phyloP scores from a whole-genome alignment of 2,113 vertebrate species.

The Tragulus kanchil region DNA sequence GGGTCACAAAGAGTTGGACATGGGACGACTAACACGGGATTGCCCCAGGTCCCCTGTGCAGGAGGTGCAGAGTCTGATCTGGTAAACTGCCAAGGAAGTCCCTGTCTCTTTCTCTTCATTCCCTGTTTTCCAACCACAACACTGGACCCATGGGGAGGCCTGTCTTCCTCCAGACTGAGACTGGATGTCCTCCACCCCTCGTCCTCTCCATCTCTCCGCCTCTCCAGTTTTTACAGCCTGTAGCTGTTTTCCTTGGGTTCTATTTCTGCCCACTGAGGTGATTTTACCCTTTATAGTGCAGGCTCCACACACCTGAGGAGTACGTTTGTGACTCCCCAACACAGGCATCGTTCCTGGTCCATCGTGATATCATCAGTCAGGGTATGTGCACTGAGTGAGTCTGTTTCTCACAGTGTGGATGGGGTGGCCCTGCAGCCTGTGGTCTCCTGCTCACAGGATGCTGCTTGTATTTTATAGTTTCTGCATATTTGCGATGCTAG shows the following conservation, averaged over 20 bases:
- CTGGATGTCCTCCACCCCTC: not conserved
- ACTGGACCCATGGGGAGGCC: not conserved
- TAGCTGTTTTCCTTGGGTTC: not conserved
- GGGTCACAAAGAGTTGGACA: not conserved
- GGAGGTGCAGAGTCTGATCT: not conserved
- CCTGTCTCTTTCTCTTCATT: not conserved
- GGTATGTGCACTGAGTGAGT: not conserved
- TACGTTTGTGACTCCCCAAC: not conserved
- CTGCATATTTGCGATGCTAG: not conserved
- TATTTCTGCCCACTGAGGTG: not conserved
- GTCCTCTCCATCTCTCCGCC: not conserved
- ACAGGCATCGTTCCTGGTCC: not conserved
- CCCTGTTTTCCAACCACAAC: rapidly evolving
- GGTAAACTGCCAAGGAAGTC: not conserved
- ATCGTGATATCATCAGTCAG: not conserved
- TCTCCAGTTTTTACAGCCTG: not conserved
- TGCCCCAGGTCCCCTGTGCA: not conserved
- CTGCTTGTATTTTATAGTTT: not conserved
- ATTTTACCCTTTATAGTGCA: not conserved
- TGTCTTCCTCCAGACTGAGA: not conserved
- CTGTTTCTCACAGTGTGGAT: not conserved
- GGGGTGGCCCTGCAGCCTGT: not conserved
- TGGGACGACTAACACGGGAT: not conserved
- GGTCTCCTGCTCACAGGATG: not conserved
- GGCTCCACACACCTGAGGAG: not conserved